These are phyloP conservation scores for Aplidium turbinatum DNA, from an alignment of 23 tunicate species.

Conservation along the genomic window DNA sequence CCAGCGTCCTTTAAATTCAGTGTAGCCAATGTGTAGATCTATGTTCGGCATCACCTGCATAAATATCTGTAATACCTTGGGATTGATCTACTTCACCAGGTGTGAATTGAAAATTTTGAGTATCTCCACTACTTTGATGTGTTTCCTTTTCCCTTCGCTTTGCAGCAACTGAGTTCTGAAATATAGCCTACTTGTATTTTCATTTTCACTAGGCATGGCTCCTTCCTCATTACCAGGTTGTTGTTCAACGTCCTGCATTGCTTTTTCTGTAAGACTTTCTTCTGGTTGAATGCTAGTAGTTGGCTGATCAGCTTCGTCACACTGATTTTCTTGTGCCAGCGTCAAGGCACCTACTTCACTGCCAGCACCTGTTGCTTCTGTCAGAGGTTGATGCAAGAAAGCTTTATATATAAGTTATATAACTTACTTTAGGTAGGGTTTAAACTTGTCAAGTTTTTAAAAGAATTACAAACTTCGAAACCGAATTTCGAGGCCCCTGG, in stretches of 20 bases:
- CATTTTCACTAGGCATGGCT: constrained; percentile 36
- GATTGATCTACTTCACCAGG: constrained; percentile 22
- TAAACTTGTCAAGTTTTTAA: too few species aligned
- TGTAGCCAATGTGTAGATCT: constrained; percentile 11
- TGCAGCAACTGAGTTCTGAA: too few species aligned
- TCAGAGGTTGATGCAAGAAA: too few species aligned
- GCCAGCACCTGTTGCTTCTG: too few species aligned
- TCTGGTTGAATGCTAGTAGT: constrained; percentile 40
- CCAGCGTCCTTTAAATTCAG: constrained; percentile 19
- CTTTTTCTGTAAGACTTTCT: constrained; percentile 23
- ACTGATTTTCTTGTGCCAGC: constrained; percentile 10
- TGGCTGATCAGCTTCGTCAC: constrained; percentile 32
- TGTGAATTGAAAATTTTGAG: constrained; percentile 16
- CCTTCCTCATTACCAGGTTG: constrained; percentile 27
- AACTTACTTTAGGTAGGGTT: too few species aligned
- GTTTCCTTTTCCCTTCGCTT: too few species aligned
- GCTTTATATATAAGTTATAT: too few species aligned
- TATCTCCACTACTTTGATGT: too few species aligned
- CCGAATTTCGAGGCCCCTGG: too few species aligned
- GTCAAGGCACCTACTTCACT: too few species aligned
- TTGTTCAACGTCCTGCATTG: constrained; percentile 38
- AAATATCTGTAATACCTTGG: constrained; percentile 14
- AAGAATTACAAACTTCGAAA: too few species aligned
- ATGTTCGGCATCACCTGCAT: constrained; percentile 12
- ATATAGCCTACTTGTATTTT: too few species aligned